Percentiles rank a stretch among this genome's conserved stretches.
Evolutionary conservation across 2,113 vertebrate genomes (phyloP).

Genomic region (Osmerus eperlanus): DNA sequence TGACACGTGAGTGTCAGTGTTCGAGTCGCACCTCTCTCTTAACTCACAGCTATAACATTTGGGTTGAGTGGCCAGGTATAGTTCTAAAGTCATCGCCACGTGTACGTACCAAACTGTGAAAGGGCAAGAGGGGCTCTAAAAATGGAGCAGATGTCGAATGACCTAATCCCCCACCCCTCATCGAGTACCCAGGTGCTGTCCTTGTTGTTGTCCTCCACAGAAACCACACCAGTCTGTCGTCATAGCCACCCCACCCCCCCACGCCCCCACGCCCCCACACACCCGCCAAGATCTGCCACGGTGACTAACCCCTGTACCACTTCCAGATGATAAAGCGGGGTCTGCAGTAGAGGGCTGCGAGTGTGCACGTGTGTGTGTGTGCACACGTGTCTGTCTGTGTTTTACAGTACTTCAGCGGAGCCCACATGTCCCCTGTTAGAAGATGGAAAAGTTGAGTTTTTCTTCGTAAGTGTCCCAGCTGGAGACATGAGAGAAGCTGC

Average conservation of each 20-base stretch:
- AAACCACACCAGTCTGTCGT: slow-evolving; percentile 35
- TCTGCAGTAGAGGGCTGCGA: too few species aligned
- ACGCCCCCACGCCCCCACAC: background rate
- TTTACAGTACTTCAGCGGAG: slow-evolving; percentile 30
- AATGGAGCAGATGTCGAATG: slow-evolving; percentile 2
- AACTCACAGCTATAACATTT: slow-evolving; percentile 33
- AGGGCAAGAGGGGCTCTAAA: slow-evolving; percentile 15
- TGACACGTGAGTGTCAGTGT: slow-evolving; percentile 24
- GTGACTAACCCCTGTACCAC: slow-evolving; percentile 43
- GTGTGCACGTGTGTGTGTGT: too few species aligned
- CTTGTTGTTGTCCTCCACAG: slow-evolving; percentile 30
- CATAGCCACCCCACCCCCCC: slow-evolving; percentile 17
- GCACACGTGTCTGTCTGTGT: slow-evolving; percentile 17
- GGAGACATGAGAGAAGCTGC: slow-evolving; percentile 26
- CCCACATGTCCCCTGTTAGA: slow-evolving; percentile 27
- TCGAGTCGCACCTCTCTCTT: slow-evolving; percentile 41
- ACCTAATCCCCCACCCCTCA: background rate
- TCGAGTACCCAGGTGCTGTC: background rate
- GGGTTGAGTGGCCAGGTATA: background rate
- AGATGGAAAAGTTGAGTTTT: slow-evolving; percentile 66
- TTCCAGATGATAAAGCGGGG: slow-evolving; percentile 45
- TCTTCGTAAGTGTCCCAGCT: slow-evolving; percentile 28
- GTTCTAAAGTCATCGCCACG: slow-evolving; percentile 24
- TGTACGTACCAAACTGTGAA: background rate
- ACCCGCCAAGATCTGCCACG: background rate